Percentiles rank a stretch among this genome's conserved stretches.
Conservation (phyloP, 2,888 invertebrate species). For the Arenicola marina region DNA sequence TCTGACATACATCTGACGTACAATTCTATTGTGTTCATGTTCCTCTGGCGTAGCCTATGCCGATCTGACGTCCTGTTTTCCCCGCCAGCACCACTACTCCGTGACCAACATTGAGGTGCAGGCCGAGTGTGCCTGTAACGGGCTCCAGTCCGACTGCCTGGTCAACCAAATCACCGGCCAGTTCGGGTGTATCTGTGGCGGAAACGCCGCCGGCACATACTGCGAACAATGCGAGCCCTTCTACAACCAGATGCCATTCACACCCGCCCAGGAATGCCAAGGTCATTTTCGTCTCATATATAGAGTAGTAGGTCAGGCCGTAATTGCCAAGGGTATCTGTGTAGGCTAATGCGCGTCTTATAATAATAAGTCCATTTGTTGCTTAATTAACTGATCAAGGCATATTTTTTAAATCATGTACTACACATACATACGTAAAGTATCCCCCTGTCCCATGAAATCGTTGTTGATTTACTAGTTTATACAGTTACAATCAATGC, state of each 20-base stretch:
- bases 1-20: too few species aligned
- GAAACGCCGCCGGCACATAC: conserved; percentile 39
- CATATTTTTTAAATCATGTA: too few species aligned
- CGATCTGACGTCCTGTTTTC: too few species aligned
- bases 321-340: not conserved
- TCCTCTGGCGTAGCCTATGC: too few species aligned
- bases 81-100: conserved; percentile 44
- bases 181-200: conserved; percentile 47
- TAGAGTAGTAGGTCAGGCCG: not conserved
- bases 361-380: too few species aligned
- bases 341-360: not conserved
- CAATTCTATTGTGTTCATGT: too few species aligned
- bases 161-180: conserved; percentile 29
- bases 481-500: too few species aligned
- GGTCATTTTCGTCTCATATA: conserved; percentile 19
- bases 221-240: conserved; percentile 42
- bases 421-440: too few species aligned
- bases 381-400: too few species aligned
- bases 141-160: conserved; percentile 37
- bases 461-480: too few species aligned
- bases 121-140: conserved; percentile 47
- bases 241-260: conserved; percentile 41
- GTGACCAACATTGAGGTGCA: conserved; percentile 38
- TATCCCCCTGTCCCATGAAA: too few species aligned
- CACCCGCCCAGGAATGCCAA: conserved; percentile 37